phyloP scores from a whole-genome alignment of 2,888 invertebrate species.

The Orthonychiurus folsomi region DNA sequence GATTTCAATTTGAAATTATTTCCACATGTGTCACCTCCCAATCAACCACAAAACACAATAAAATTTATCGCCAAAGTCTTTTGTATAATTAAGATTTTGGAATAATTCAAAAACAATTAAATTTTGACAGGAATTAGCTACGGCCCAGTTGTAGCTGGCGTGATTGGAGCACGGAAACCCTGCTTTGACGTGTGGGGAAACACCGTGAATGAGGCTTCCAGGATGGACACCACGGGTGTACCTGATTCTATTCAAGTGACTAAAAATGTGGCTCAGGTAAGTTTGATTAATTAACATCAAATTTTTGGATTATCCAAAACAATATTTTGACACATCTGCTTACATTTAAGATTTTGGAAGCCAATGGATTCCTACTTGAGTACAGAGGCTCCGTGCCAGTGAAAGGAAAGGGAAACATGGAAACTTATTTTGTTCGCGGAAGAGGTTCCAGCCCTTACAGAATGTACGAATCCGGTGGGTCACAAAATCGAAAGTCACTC shows the following conservation, averaged over 20 bases:
- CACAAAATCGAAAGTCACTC: slow-evolving; percentile 54
- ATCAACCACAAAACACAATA: too few relatives aligned
- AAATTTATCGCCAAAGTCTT: too few relatives aligned
- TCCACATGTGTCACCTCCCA: too few relatives aligned
- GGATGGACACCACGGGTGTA: slow-evolving; percentile 90
- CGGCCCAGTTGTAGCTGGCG: slow-evolving; percentile 87
- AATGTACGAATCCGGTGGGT: slow-evolving; percentile 31
- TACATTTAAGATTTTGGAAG: slow-evolving; percentile 58
- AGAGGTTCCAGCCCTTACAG: slow-evolving; percentile 47
- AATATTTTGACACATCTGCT: neutral
- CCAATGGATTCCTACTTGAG: slow-evolving; percentile 62
- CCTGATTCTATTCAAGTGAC: slow-evolving; percentile 86
- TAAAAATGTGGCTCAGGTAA: slow-evolving; percentile 58
- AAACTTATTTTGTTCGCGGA: slow-evolving; percentile 81
- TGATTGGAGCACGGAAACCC: slow-evolving; percentile 89
- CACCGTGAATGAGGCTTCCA: slow-evolving; percentile 91
- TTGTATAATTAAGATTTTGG: neutral
- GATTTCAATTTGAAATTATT: too few relatives aligned
- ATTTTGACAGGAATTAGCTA: slow-evolving; percentile 65
- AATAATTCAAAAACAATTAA: neutral
- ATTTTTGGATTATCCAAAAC: neutral
- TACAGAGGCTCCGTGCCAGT: slow-evolving; percentile 78
- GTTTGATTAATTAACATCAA: slow-evolving; percentile 5
- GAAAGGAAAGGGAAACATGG: slow-evolving; percentile 92
- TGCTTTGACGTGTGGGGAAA: slow-evolving; percentile 97